Conservation (phyloP, 2,113 vertebrate species). For the Oreochromis niloticus region DNA sequence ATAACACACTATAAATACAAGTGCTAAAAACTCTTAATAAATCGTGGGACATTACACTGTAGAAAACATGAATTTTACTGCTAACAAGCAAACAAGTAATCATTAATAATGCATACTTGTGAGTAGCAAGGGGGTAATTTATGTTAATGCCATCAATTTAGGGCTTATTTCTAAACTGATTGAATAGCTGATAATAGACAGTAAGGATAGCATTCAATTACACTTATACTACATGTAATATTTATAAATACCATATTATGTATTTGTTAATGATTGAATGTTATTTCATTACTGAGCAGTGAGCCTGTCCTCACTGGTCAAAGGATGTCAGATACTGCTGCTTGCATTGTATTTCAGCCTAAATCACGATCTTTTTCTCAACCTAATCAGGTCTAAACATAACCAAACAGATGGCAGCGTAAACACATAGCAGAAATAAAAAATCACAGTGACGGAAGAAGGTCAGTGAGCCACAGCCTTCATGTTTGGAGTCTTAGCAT, state of each 20-base stretch:
- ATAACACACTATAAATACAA: background rate
- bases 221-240: background rate
- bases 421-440: background rate
- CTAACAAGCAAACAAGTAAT: background rate
- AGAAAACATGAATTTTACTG: background rate
- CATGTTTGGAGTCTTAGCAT: background rate
- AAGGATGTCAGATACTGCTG: background rate
- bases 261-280: background rate
- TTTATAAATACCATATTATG: background rate
- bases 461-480: background rate
- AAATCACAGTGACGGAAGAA: background rate
- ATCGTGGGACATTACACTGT: background rate
- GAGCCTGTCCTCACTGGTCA: background rate
- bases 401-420: background rate
- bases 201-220: background rate
- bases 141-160: background rate
- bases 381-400: background rate
- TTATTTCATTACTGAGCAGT: background rate
- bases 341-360: background rate
- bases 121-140: background rate
- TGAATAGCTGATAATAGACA: background rate
- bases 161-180: background rate
- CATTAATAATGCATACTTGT: background rate
- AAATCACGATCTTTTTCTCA: background rate
- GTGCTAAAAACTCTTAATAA: background rate